Evolutionary conservation across 2,888 invertebrate species (phyloP), one percentile per base, ranked within the genome.

Genomic region (Lithophane ornitopus): DNA sequence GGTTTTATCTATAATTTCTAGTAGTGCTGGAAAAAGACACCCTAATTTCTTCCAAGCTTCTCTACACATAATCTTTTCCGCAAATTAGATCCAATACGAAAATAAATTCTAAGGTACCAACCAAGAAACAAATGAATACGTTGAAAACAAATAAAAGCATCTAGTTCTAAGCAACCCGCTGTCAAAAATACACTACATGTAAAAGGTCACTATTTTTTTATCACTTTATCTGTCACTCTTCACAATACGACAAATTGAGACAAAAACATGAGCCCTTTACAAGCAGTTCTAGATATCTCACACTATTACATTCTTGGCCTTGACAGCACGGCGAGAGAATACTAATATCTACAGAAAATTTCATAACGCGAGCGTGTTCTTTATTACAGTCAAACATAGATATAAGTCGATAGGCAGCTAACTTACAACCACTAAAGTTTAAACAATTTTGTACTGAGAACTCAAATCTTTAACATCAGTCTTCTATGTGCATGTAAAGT

Each of bases 331-430:
- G 34, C 68, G 62, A 63, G 69, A 49, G 84, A 76, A 76, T 84
- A 83, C 73, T 82, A 84, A 82, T 80, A 58, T 62, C 34, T 22
- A 3, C 34, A 54, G 56, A 61, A 70, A 65, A 58, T 66, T 41
- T 66, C 39, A 52, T 56, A 74, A 68, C 44, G 59, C 16, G 26
- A 69, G 34, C 67, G 8, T 52, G 39, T 67, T 39, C 22, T 56
- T 26, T 39, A 14, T 28, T 34, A 69, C 3, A 28, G 22, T 59
- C 16, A 54, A 70, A 70, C 16, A 70, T 6, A 4, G 8, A 28
- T 7, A 52, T 12, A 22, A 4, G 3, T 68, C 28, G 14, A 70
- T 2, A 46, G 11, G n/a, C 8, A n/a, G 9, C n/a, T 11, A 44
- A n/a, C 16, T n/a, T 63, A 4, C 3, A 63, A 63, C 3, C 6